Conservation (phyloP, 1,140 invertebrate species). For the Ceratoteleas bidentatus region DNA sequence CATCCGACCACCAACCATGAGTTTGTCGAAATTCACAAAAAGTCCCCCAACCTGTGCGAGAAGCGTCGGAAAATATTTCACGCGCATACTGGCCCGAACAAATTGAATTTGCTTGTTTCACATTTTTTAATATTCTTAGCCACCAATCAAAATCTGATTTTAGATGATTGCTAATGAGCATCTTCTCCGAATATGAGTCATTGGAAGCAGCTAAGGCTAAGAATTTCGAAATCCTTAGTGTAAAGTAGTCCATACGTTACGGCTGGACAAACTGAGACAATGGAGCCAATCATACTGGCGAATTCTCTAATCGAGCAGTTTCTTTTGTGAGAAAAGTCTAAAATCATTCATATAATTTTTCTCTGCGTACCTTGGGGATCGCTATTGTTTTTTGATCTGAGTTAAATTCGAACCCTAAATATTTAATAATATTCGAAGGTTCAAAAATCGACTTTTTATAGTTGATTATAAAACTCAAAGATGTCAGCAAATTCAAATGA, state of each 20-base stretch:
- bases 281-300: background rate
- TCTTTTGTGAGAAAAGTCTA: slow-evolving; percentile 2
- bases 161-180: background rate
- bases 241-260: background rate
- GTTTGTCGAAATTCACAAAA: no score
- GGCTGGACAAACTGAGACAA: background rate
- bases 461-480: slow-evolving; percentile 6
- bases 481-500: background rate
- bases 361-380: background rate
- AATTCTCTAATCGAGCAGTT: background rate
- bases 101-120: background rate
- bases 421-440: background rate
- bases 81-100: background rate
- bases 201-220: background rate
- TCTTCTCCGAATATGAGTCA: background rate
- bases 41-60: no score
- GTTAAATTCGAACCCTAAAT: slow-evolving; percentile 9
- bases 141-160: background rate
- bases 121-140: background rate
- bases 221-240: background rate
- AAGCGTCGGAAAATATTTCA: no score
- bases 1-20: no score
- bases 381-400: background rate
- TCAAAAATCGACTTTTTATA: slow-evolving; percentile 9
- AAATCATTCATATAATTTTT: no score